phyloP scores from a whole-genome alignment of 2,797 vertebrate genomes.

The Oreortyx pictus region DNA sequence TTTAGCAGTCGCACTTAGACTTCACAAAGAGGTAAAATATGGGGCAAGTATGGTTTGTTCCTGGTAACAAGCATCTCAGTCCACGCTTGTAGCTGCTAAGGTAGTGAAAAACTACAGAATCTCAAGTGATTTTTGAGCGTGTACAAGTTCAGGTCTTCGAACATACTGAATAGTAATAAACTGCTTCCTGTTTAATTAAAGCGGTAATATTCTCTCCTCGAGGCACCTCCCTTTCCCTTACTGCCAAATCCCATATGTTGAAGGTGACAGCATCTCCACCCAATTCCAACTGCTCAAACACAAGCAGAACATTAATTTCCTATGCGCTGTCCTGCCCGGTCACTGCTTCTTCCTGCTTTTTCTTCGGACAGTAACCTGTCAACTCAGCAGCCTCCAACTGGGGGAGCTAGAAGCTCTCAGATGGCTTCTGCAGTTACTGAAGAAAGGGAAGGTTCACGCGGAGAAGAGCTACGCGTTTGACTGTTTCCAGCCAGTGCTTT shows the following conservation, averaged over 20 bases:
- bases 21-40: not conserved
- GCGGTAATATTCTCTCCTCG: not conserved
- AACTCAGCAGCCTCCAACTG: not conserved
- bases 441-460: not conserved
- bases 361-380: not conserved
- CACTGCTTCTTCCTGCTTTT: not conserved
- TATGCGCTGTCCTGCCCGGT: not conserved
- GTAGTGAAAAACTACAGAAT: not conserved
- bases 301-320: not conserved
- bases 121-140: not conserved
- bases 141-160: not conserved
- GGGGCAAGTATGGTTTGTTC: not conserved
- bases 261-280: not conserved
- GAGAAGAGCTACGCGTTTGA: not conserved
- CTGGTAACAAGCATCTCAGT: not conserved
- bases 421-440: fast-evolving
- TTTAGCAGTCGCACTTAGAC: not conserved
- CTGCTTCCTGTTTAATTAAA: constrained; percentile 46
- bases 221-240: not conserved
- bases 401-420: not conserved
- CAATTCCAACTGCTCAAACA: not conserved
- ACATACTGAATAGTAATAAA: not conserved
- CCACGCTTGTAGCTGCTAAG: not conserved
- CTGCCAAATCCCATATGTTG: not conserved
- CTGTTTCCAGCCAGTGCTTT: not conserved